Percentiles rank a stretch among this genome's conserved stretches.
Evolutionary conservation across 2,888 invertebrate genomes (phyloP).

Genomic region (Erebia palarica): DNA sequence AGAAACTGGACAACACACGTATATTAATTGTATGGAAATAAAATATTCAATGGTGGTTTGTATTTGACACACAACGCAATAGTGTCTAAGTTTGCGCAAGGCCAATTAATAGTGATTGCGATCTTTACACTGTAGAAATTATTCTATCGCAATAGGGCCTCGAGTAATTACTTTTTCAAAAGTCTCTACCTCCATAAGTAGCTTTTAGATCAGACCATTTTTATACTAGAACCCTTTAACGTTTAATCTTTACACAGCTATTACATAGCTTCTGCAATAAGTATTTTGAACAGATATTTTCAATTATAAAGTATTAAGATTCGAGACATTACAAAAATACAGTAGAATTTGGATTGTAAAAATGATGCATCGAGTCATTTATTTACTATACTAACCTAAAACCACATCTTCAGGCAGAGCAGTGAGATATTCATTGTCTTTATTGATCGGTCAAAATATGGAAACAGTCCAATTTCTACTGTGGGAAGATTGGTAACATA

Average conservation of each 20-base stretch:
- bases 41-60: too few relatives aligned
- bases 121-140: too few relatives aligned
- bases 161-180: too few relatives aligned
- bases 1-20: too few relatives aligned
- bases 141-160: too few relatives aligned
- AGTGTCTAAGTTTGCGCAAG: too few relatives aligned
- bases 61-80: too few relatives aligned
- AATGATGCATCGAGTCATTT: not conserved
- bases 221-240: constrained; percentile 22
- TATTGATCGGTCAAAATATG: constrained; percentile 1
- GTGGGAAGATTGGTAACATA: constrained; percentile 52
- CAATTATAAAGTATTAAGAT: constrained; percentile 18
- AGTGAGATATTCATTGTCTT: not conserved
- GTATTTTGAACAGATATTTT: constrained; percentile 23
- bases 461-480: constrained; percentile 47
- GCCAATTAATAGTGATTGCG: too few relatives aligned
- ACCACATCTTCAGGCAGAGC: not conserved
- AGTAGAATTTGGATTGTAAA: constrained; percentile 35
- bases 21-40: too few relatives aligned
- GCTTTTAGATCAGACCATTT: constrained; percentile 30
- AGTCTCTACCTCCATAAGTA: not conserved
- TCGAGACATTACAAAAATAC: constrained; percentile 26
- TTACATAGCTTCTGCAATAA: constrained; percentile 24
- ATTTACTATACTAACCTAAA: not conserved
- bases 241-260: constrained; percentile 13